Conservation (phyloP, 2,888 invertebrate species). For the Synergus laeviventris region DNA sequence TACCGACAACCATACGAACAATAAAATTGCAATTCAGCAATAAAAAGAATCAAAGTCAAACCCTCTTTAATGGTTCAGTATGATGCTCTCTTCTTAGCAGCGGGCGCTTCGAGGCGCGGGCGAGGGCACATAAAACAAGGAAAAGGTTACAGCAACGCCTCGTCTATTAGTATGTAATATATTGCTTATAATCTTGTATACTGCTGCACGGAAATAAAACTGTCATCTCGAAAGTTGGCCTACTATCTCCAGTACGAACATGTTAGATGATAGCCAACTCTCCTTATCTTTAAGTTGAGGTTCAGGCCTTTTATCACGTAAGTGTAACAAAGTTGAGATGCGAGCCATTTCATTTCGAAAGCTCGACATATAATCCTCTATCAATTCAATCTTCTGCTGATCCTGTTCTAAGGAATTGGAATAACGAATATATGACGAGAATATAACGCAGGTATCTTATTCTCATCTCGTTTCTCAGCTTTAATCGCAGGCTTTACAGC, state of each 20-base stretch:
- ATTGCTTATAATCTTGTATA: constrained; percentile 26
- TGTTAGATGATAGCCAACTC: constrained; percentile 64
- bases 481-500: not conserved
- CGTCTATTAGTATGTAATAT: constrained; percentile 29
- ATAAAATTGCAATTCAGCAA: not conserved
- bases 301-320: constrained; percentile 29
- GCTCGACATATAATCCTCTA: constrained; percentile 9
- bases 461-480: not conserved
- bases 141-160: constrained; percentile 18
- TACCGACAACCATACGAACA: not conserved
- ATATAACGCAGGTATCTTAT: not conserved
- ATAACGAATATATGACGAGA: not conserved
- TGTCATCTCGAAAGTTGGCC: constrained; percentile 72
- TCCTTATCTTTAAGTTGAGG: constrained; percentile 39
- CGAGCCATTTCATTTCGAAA: constrained; percentile 20
- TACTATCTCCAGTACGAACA: constrained; percentile 64
- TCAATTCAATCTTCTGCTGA: constrained; percentile 1
- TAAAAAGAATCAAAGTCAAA: not conserved
- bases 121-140: not conserved
- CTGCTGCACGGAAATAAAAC: constrained; percentile 63
- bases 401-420: not conserved
- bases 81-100: not conserved
- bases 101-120: not conserved
- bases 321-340: constrained; percentile 25
- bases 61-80: not conserved